Evolutionary conservation across 2,797 vertebrate genomes (phyloP), one percentile per base, ranked within the genome.

Genomic region (Pangasius macronema): DNA sequence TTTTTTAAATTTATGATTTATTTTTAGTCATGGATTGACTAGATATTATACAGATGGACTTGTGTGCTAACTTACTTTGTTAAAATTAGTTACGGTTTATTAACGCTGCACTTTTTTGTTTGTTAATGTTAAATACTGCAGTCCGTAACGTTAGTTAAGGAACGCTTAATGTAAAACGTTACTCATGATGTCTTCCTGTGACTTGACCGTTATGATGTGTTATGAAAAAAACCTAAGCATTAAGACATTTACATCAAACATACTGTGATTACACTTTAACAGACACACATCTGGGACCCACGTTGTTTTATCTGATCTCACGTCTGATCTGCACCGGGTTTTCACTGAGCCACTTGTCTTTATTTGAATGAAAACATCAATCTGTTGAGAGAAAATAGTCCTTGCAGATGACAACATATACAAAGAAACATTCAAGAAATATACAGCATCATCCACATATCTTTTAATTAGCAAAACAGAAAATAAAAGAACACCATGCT

Each of bases 391-490:
- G 90, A 92, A 91, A 90, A 91, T 87, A 87, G 88, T 88, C 88
- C 87, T 91, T 89, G 90, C 91, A 92, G 89, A 89, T 89, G 90
- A 91, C 88, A 90, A 91, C 88, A 91, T 89, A 87, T 86, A 91
- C 85, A 92, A 90, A 91, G 86, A 89, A 91, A 91, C 90, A 91
- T 92, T 92, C 90, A 91, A 88, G 91, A 91, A 90, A 91, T 92
- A 91, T 92, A 92, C 91, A 93, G 91, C 92, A 92, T 93, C 92
- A 91, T 93, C 91, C 93, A 93, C 93, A 91, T 89, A 91, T 88
- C 85, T 90, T 93, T 93, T 93, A 92, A 93, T 93, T 92, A 89
- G 92, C 91, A 91, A 93, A 93, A 92, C 87, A 89, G 89, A 91
- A 85, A 33, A 72, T 88, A 88, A 86, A 88, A 89, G 85, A 91